Evolutionary conservation across 1,140 invertebrate genomes (phyloP), one percentile per base, ranked within the genome.

Genomic region (Berghia stephanieae): DNA sequence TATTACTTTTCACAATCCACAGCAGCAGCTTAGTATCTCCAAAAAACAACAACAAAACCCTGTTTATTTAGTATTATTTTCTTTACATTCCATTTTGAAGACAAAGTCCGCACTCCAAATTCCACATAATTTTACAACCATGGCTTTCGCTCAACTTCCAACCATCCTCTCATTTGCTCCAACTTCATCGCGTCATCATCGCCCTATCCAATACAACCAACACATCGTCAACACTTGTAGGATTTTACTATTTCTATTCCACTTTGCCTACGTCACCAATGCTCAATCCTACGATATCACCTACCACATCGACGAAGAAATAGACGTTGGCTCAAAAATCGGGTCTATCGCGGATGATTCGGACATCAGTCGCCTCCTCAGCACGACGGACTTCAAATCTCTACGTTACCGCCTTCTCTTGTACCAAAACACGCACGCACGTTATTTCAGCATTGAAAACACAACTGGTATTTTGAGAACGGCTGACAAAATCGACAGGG

Each of bases 381-480:
- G 79, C 31, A 27, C 60, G 10, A 46, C 77, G 21, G 75, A 77
- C 43, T 77, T 69, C 38, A 16, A 21, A 16, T 68, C 55, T 4
- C 52, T 80, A n/a, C 57, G 71, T 27, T 80, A 69, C 44, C 60
- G 70, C 10, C 44, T 80, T 2, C 31, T 80, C 21, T 44, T 52
- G 0, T 63, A 75, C 24, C 46, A 44, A 8, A 66, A 75, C 27
- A 67, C 79, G 21, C 34, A 75, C 71, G 63, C n/a, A 40, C 60
- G 55, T 10, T 70, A 71, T 2, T 77, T 80, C 63, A 31, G 70
- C 27, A 55, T 80, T 5, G 70, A 40, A 43, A 57, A 69, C 63
- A 70, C 57, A 2, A 69, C 70, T 16, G 82, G 82, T 8, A 31
- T 66, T 31, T 77, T 83, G 10, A 73, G 36, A 3, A 83, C 82